Percentiles rank a stretch among this genome's conserved stretches.
phyloP scores from a whole-genome alignment of 2,797 vertebrate species.

The Sebastes oblongus region DNA sequence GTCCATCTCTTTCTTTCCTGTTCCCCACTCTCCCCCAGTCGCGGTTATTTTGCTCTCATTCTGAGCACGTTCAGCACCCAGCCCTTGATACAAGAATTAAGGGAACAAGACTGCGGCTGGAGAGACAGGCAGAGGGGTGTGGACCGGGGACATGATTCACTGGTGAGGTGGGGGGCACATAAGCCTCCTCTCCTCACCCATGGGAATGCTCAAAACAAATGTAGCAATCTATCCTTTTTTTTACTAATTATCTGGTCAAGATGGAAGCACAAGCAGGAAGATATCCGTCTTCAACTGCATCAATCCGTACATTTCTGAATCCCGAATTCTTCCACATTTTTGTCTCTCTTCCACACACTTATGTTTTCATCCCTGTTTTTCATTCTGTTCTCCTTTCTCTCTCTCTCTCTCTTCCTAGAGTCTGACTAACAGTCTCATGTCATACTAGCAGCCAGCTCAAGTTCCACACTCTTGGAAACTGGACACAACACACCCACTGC shows the following conservation, averaged over 20 bases:
- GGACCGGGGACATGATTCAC: neutral
- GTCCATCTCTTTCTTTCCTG: neutral
- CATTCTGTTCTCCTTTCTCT: neutral
- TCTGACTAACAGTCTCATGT: constrained; percentile 39
- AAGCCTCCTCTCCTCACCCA: neutral
- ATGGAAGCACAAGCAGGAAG: neutral
- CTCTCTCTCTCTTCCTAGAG: neutral
- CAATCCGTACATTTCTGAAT: neutral
- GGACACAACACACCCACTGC: constrained; percentile 61
- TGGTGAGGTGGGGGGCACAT: neutral
- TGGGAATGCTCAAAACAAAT: neutral
- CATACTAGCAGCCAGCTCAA: constrained; percentile 60
- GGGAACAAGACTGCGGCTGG: constrained; percentile 40
- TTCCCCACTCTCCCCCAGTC: neutral
- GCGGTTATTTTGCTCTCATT: constrained; percentile 47
- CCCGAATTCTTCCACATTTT: neutral
- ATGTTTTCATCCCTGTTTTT: neutral
- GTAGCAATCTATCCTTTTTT: neutral
- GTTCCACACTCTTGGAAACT: constrained; percentile 68
- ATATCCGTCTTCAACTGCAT: neutral
- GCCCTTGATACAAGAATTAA: constrained; percentile 39
- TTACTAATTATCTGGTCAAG: neutral
- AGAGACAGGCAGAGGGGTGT: constrained; percentile 12
- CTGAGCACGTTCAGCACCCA: constrained; percentile 60
- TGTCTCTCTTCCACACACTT: neutral